Evolutionary conservation across 2,797 vertebrate genomes (phyloP).

Genomic region (Hafferia zeledoni): DNA sequence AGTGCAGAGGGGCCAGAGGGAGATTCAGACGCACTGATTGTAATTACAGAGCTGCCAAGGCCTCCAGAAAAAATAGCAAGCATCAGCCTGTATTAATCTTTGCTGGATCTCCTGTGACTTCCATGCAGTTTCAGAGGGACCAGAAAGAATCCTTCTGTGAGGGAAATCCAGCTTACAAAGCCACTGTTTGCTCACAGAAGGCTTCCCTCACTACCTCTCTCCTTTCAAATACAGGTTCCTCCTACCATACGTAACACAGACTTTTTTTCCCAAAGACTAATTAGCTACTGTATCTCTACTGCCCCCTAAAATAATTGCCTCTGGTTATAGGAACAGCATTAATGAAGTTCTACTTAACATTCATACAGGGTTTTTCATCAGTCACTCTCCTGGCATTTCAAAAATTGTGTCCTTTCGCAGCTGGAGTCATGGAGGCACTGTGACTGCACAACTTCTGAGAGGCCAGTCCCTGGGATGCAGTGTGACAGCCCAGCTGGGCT

Average conservation of each 20-base stretch:
- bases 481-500: background rate
- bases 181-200: background rate
- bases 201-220: background rate
- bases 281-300: background rate
- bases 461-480: background rate
- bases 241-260: background rate
- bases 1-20: conserved; percentile 17
- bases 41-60: conserved; percentile 53
- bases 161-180: background rate
- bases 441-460: background rate
- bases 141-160: background rate
- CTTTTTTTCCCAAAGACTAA: background rate
- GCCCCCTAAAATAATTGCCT: background rate
- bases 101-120: conserved; percentile 23
- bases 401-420: background rate
- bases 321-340: background rate
- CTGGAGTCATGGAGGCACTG: background rate
- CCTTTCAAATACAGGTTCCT: background rate
- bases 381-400: background rate
- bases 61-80: conserved; percentile 35
- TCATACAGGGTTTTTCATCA: background rate
- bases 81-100: conserved; percentile 42
- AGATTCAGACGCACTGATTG: background rate
- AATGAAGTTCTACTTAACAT: background rate
- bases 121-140: background rate